Evolutionary conservation across 2,797 vertebrate genomes (phyloP).

Genomic region (Moxostoma hubbsi): DNA sequence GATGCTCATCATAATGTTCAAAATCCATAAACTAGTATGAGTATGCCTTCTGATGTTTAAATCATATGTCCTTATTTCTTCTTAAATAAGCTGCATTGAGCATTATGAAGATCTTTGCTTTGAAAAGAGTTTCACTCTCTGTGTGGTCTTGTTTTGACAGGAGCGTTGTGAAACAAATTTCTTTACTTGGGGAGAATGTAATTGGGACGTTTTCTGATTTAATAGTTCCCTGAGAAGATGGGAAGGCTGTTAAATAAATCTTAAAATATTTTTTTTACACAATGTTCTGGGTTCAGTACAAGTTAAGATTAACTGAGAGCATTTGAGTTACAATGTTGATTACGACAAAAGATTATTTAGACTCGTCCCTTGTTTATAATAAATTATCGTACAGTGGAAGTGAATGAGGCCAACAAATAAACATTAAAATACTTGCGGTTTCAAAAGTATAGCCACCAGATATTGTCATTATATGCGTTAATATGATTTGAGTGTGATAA

Average conservation of each 20-base stretch:
- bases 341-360: too few species aligned
- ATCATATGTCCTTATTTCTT: background rate
- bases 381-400: too few species aligned
- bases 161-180: background rate
- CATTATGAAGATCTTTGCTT: background rate
- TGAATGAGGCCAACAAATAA: too few species aligned
- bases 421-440: too few species aligned
- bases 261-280: background rate
- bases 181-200: background rate
- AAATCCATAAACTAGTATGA: background rate
- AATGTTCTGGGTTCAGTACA: too few species aligned
- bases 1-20: too few species aligned
- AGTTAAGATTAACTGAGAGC: too few species aligned
- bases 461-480: too few species aligned
- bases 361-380: too few species aligned
- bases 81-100: background rate
- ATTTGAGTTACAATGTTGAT: too few species aligned
- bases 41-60: background rate
- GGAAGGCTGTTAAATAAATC: background rate
- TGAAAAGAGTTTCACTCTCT: constrained; percentile 3
- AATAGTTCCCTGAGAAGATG: constrained; percentile 11
- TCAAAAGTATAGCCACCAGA: too few species aligned
- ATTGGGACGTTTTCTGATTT: constrained; percentile 3
- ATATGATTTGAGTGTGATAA: too few species aligned
- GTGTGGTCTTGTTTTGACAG: constrained; percentile 10